Base-by-base conservation (phyloP, 2,888 invertebrate species). In the Ditula angustiorana region DNA sequence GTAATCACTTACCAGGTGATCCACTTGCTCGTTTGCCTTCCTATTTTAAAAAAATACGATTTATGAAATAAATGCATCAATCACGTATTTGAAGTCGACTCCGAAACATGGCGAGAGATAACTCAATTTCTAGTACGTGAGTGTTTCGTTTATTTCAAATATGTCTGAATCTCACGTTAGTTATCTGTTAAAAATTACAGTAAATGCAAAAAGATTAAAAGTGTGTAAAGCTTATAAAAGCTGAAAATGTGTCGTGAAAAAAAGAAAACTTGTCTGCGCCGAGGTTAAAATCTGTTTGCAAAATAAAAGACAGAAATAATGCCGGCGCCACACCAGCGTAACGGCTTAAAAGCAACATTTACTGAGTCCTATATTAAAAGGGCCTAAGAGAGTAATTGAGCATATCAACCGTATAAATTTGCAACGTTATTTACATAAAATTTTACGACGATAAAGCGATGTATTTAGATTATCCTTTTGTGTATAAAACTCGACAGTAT, bases 381-480 rank as follows among this genome's bases (percentile, higher is more conserved):
- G 71, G 74, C 78, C 76, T 77, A 73, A 73, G 76, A 77, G 79
- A 79, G 80, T 82, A 83, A 82, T 81, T 80, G 80, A 73, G 76
- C 78, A 78, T 80, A 81, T 81, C 79, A 81, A 76, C 75, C 71
- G 78, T 73, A 79, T 82, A 82, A 81, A 83, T 82, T 81, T 70
- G 69, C 70, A 71, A 69, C 67, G 71, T 74, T 78, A 79, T 85
- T 85, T 81, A 74, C 79, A 81, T 83, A 81, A 80, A 78, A 80
- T 85, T 82, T 81, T 77, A 79, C 76, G 75, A 72, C 74, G 71
- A 67, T 69, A 77, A 77, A 75, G 70, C 73, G 62, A 63, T 67
- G 62, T 62, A 24, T 37, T 64, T 53, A 59, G 59, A 35, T 63
- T 52, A 52, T 58, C 53, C 52, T 64, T 61, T 61, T 47, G 61